A percentile compares a stretch with the other conserved stretches of the same genome.
phyloP scores from a whole-genome alignment of 2,797 vertebrate genomes.

The Cossypha caffra region DNA sequence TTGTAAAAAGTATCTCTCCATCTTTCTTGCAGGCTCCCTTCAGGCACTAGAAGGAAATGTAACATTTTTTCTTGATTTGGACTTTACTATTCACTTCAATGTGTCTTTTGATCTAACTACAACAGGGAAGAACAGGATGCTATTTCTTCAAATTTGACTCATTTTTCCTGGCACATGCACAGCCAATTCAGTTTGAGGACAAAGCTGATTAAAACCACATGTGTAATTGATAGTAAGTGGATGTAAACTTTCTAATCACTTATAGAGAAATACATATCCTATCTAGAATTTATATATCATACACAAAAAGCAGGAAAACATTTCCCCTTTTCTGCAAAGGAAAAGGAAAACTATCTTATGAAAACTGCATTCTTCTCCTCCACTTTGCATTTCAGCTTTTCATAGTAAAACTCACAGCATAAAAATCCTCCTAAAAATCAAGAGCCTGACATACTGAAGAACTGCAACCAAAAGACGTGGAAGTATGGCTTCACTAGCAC shows the following conservation, averaged over 20 bases:
- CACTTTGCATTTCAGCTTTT: not conserved
- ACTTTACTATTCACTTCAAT: not conserved
- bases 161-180: not conserved
- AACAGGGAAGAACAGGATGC: not conserved
- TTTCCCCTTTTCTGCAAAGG: not conserved
- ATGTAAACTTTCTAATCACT: not conserved
- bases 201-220: not conserved
- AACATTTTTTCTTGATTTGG: not conserved
- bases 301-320: not conserved
- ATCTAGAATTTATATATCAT: not conserved
- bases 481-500: not conserved
- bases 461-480: not conserved
- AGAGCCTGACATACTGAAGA: not conserved
- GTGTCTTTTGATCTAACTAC: not conserved
- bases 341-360: not conserved
- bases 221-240: not conserved
- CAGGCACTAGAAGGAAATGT: not conserved
- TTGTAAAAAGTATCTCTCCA: not conserved
- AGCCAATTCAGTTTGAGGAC: not conserved
- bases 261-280: not conserved
- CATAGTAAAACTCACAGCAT: not conserved
- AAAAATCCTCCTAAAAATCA: not conserved
- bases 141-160: not conserved
- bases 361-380: not conserved
- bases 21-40: not conserved